Conservation (phyloP, 1,140 invertebrate species). For the Mizuhopecten yessoensis region DNA sequence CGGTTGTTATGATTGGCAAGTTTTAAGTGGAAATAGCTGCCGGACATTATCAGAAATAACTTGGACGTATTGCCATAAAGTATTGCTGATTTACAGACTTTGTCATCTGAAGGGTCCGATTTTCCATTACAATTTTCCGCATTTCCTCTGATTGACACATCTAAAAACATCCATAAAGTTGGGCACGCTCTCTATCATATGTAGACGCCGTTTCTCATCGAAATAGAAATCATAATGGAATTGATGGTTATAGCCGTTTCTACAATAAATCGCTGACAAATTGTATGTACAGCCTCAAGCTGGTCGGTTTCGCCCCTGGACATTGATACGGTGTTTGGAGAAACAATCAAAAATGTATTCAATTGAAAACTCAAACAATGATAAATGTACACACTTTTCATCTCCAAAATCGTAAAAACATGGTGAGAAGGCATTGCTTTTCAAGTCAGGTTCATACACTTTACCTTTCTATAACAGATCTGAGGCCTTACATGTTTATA, state of each 20-base stretch:
- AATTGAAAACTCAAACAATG: not conserved
- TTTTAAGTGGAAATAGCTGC: constrained; percentile 34
- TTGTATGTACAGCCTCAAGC: not conserved
- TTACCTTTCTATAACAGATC: no score
- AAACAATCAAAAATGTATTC: not conserved
- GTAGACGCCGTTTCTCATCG: not conserved
- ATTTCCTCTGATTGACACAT: not conserved
- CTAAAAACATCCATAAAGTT: constrained; percentile 19
- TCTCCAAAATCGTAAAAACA: no score
- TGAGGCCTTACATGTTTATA: no score
- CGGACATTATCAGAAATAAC: constrained; percentile 38
- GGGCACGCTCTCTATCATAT: not conserved
- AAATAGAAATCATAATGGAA: constrained; percentile 33
- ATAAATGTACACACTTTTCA: no score
- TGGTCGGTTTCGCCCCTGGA: not conserved
- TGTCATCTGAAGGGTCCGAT: constrained; percentile 3
- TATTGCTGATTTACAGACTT: constrained; percentile 14
- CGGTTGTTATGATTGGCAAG: constrained; percentile 7
- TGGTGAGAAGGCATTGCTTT: no score
- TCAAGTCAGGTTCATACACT: no score
- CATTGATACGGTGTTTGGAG: no score
- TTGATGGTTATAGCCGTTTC: not conserved
- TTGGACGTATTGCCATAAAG: not conserved
- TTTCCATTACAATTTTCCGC: constrained; percentile 34
- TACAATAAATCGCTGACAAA: not conserved